These are phyloP conservation scores for Scomber colias DNA, from an alignment of 2,113 vertebrate genomes.

Conservation along the genomic window DNA sequence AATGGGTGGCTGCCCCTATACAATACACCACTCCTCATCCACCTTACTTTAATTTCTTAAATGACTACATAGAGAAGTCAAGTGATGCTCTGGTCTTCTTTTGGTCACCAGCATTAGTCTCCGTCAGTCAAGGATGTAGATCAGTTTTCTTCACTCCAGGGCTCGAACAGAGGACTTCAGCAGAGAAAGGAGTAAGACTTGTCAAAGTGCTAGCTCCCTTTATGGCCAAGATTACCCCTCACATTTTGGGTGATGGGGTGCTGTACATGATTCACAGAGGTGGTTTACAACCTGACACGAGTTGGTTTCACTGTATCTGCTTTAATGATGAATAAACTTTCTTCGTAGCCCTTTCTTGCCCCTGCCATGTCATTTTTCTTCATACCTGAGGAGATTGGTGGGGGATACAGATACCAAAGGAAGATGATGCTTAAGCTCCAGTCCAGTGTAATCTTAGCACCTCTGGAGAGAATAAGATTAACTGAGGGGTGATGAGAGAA, in stretches of 20 bases:
- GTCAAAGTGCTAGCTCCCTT: slow-evolving; percentile 22
- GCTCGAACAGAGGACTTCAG: slow-evolving; percentile 18
- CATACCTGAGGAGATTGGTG: not conserved
- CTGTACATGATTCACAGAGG: not conserved
- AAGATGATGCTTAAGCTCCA: slow-evolving; percentile 12
- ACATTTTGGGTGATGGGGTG: slow-evolving; percentile 12
- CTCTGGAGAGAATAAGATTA: slow-evolving; percentile 32
- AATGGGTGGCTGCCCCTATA: slow-evolving; percentile 33
- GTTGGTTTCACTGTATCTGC: slow-evolving; percentile 49
- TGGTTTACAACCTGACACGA: slow-evolving; percentile 20
- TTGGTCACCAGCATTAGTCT: slow-evolving; percentile 34
- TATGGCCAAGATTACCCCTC: not conserved
- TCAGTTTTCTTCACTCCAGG: slow-evolving; percentile 23
- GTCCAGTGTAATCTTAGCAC: slow-evolving; percentile 18
- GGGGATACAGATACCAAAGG: slow-evolving; percentile 5
- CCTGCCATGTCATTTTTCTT: slow-evolving; percentile 2
- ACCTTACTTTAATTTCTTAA: not conserved
- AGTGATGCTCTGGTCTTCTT: slow-evolving; percentile 23
- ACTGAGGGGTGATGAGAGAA: slow-evolving; percentile 26
- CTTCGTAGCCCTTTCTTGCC: not conserved
- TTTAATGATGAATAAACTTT: slow-evolving; percentile 45
- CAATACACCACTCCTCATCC: slow-evolving; percentile 9
- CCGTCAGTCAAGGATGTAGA: slow-evolving; percentile 13
- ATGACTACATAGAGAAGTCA: slow-evolving; percentile 10
- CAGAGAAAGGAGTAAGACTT: slow-evolving; percentile 13